Conservation (phyloP, 1,140 invertebrate genomes). For the Cecropterus lyciades region DNA sequence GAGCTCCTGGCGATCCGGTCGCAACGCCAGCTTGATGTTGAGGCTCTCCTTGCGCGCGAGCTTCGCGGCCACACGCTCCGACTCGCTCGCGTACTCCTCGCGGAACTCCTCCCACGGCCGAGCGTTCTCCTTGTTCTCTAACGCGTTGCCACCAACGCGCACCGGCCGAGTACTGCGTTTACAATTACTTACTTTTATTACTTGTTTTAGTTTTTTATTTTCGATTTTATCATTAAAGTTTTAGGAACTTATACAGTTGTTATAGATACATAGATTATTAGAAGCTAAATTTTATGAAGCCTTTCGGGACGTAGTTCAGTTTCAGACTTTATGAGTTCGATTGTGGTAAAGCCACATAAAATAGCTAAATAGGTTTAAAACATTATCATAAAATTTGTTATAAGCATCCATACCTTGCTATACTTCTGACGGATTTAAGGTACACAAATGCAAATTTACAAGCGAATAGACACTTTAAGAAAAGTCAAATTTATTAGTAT, state of each 20-base stretch:
- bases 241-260: no score
- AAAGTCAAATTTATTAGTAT: background rate
- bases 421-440: background rate
- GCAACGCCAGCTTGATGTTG: slow-evolving; percentile 95
- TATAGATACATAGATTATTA: no score
- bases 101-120: slow-evolving; percentile 92
- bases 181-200: no score
- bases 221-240: no score
- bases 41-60: slow-evolving; percentile 98
- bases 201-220: no score
- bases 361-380: no score
- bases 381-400: no score
- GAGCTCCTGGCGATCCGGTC: slow-evolving; percentile 96
- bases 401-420: background rate
- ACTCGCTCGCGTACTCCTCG: slow-evolving; percentile 85
- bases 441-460: slow-evolving; percentile 8
- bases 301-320: no score
- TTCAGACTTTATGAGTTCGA: no score
- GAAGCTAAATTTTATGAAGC: no score
- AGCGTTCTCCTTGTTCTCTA: slow-evolving; percentile 94
- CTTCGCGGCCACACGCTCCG: slow-evolving; percentile 91
- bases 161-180: slow-evolving; percentile 91
- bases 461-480: slow-evolving; percentile 5
- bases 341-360: no score
- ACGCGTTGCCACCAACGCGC: slow-evolving; percentile 89